A percentile compares a stretch with the other conserved stretches of the same genome.
These are phyloP conservation scores for Eurystomus glaucurus DNA, from an alignment of 2,797 vertebrate species.

Conservation along the genomic window DNA sequence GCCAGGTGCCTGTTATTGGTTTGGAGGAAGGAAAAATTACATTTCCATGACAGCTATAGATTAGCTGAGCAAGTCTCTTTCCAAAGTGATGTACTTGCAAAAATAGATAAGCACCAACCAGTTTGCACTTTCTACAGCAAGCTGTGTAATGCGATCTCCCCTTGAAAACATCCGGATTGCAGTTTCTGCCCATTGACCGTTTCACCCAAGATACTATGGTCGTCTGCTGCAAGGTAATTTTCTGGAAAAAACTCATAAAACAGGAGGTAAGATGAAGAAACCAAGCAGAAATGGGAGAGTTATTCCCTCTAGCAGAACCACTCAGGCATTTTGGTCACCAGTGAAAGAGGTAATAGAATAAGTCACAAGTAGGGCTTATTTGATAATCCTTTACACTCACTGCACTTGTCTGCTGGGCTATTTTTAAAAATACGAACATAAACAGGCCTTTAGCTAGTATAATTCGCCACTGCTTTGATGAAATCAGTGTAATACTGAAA, in stretches of 20 bases:
- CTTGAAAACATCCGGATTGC: slow-evolving; percentile 58
- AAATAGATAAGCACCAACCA: slow-evolving; percentile 71
- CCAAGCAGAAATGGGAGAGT: slow-evolving; percentile 54
- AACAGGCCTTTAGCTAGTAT: not conserved
- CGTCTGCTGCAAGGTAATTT: slow-evolving; percentile 55
- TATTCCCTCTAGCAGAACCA: slow-evolving; percentile 34
- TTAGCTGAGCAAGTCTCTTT: slow-evolving; percentile 81
- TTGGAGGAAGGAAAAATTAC: slow-evolving; percentile 75
- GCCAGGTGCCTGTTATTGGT: slow-evolving; percentile 76
- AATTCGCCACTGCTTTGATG: not conserved
- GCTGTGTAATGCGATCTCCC: slow-evolving; percentile 57
- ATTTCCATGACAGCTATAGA: slow-evolving; percentile 82
- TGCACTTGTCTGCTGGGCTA: not conserved
- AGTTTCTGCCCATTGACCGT: slow-evolving; percentile 55
- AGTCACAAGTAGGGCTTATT: not conserved
- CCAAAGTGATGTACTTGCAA: slow-evolving; percentile 77
- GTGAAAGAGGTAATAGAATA: slow-evolving; percentile 19
- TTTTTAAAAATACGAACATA: not conserved
- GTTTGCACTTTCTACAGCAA: slow-evolving; percentile 60
- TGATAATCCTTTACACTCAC: not conserved
- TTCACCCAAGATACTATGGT: slow-evolving; percentile 54
- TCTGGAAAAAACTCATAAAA: slow-evolving; percentile 2
- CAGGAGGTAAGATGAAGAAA: slow-evolving; percentile 34
- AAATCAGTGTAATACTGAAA: not conserved
- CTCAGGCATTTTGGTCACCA: slow-evolving; percentile 5